A percentile compares a stretch with the other conserved stretches of the same genome.
Evolutionary conservation across 2,113 vertebrate species (phyloP).

Genomic region (Petrocephalus zakoni): DNA sequence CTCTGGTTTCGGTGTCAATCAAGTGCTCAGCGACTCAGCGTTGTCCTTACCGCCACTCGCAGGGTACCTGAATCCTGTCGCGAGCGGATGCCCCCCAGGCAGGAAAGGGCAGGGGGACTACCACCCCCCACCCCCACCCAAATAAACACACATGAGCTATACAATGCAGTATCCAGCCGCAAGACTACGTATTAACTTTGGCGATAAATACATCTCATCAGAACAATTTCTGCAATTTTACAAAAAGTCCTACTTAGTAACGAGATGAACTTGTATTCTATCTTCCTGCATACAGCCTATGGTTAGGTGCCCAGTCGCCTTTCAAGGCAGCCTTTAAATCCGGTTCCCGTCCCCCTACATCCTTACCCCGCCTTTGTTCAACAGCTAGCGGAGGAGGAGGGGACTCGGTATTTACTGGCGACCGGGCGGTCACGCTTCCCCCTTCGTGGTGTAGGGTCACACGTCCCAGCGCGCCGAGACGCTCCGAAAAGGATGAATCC

Average conservation of each 20-base stretch:
- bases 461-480: neutral
- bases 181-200: neutral
- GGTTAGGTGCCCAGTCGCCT: neutral
- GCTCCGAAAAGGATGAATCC: slow-evolving; percentile 56
- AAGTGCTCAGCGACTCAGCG: neutral
- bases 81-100: neutral
- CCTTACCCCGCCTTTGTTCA: slow-evolving; percentile 21
- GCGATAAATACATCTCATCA: neutral
- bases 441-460: neutral
- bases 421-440: neutral
- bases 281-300: neutral
- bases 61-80: neutral
- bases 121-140: neutral
- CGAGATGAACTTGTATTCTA: neutral
- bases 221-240: neutral
- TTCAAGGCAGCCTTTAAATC: slow-evolving; percentile 4
- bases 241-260: neutral
- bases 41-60: neutral
- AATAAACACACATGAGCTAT: neutral
- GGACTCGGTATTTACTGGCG: neutral
- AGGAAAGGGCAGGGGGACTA: neutral
- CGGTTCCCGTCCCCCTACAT: slow-evolving; percentile 20
- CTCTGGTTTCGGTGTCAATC: neutral
- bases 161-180: neutral
- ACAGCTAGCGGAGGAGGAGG: neutral